Evolutionary conservation across 1,140 invertebrate species (phyloP), one percentile per base, ranked within the genome.

Genomic region (Anthonomus grandis): DNA sequence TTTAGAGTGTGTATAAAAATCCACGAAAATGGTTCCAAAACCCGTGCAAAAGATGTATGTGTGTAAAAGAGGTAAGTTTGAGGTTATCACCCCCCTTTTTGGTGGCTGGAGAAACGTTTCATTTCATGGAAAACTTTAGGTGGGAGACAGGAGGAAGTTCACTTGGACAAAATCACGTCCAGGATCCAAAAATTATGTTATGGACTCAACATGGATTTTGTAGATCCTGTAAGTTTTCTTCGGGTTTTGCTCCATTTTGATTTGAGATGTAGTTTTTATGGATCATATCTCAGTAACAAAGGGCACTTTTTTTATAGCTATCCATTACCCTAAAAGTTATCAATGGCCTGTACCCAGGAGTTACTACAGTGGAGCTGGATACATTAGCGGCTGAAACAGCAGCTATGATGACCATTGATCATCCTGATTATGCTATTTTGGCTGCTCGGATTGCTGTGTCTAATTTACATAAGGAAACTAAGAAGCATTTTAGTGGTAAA

Each of bases 161-260:
- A 95, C 75, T 93, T 97, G 75, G 95, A 98, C 74, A 98, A 99
- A 82, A 98, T 99, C 52, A 98, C 95, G 1, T 94, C 91, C 0
- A 80, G 96, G 64, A 94, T 99, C 25, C 84, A 89, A 68, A 98
- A 98, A 70, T 78, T 98, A 44, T 97, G 96, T 69, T 97, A 97
- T 81, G 92, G 91, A 24, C 78, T 98, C 3, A 93, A 98, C 73
- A 90, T 89, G 84, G 93, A 98, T 52, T 97, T 90, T 81, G 86
- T 98, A 34, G 93, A 98, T 75, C 94, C 96, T 18, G 93, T 96
- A 82, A 85, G 81, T 82, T n/a, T n/a, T n/a, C n/a, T n/a, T n/a
- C n/a, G n/a, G n/a, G 46, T 12, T n/a, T 27, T 1, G 15, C 21
- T 8, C 4, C 13, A n/a, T 19, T 50, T n/a, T 41, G 9, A 41